phyloP scores from a whole-genome alignment of 2,888 invertebrate genomes.

The Philhelius pedissequus region DNA sequence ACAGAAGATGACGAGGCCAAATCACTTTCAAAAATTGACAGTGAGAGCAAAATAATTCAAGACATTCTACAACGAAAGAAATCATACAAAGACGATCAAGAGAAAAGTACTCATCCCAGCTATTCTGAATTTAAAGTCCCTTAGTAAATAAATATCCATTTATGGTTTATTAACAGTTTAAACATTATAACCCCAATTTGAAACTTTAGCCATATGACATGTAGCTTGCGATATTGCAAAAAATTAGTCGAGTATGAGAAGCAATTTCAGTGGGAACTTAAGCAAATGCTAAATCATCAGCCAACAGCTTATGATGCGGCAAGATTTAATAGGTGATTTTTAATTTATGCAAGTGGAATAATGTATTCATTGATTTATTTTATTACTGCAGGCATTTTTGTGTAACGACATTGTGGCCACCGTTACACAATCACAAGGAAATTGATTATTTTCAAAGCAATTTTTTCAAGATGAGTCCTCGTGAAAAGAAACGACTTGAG shows the following conservation, averaged over 20 bases:
- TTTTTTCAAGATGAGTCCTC: slow-evolving; percentile 67
- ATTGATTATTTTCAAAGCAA: slow-evolving; percentile 54
- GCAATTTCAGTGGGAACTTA: slow-evolving; percentile 70
- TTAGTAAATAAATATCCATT: too few species aligned
- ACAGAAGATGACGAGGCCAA: not conserved
- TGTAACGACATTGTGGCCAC: slow-evolving; percentile 72
- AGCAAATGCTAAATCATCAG: slow-evolving; percentile 64
- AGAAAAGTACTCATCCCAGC: slow-evolving; percentile 69
- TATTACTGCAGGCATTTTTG: slow-evolving; percentile 65
- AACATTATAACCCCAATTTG: too few species aligned
- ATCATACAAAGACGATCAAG: slow-evolving; percentile 43
- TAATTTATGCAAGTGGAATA: too few species aligned
- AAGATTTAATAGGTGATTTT: slow-evolving; percentile 70
- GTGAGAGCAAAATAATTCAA: not conserved
- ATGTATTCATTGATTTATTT: not conserved
- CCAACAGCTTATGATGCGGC: slow-evolving; percentile 70
- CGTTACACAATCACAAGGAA: slow-evolving; percentile 70
- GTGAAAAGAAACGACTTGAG: slow-evolving; percentile 65
- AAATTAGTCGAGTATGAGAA: slow-evolving; percentile 61
- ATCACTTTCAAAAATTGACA: not conserved
- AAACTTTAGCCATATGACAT: slow-evolving; percentile 54
- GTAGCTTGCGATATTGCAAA: slow-evolving; percentile 68
- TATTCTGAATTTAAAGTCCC: slow-evolving; percentile 69
- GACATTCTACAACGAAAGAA: not conserved
- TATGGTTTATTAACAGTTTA: too few species aligned